Conservation (phyloP, 35 echinoderm and acorn worm genomes). For the Chiridota heheva region DNA sequence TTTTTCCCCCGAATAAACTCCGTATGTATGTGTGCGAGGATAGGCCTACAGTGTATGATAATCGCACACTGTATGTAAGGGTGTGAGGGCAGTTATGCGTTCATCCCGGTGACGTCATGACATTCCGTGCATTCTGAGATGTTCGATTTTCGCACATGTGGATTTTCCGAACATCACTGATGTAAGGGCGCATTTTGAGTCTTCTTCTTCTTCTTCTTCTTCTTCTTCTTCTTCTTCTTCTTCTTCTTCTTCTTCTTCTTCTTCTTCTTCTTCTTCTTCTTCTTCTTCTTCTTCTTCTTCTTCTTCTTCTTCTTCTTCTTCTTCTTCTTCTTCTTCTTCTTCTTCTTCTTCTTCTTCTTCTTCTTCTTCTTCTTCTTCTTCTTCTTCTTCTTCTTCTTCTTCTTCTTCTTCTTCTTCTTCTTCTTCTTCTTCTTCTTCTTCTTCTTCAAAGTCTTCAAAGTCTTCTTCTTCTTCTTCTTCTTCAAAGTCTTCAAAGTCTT, state of each 20-base stretch:
- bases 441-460: too few relatives aligned
- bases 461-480: constrained; percentile 7
- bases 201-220: constrained; percentile 8
- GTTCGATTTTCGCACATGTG: too few relatives aligned
- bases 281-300: not conserved
- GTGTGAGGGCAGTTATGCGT: not conserved
- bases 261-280: not conserved
- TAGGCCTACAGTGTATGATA: too few relatives aligned
- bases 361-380: constrained; percentile 9
- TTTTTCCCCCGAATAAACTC: too few relatives aligned
- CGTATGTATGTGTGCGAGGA: too few relatives aligned
- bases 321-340: constrained; percentile 8
- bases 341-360: constrained; percentile 5
- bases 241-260: constrained; percentile 2
- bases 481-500: too few relatives aligned
- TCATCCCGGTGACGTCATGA: too few relatives aligned
- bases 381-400: constrained; percentile 5
- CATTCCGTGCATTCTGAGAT: too few relatives aligned
- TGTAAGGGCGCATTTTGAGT: too few relatives aligned
- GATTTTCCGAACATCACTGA: too few relatives aligned
- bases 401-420: not conserved
- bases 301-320: constrained; percentile 9
- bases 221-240: constrained; percentile 3
- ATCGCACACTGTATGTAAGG: too few relatives aligned
- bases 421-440: not conserved